Conservation (phyloP, 1,140 invertebrate species). For the Nasonia vitripennis region DNA sequence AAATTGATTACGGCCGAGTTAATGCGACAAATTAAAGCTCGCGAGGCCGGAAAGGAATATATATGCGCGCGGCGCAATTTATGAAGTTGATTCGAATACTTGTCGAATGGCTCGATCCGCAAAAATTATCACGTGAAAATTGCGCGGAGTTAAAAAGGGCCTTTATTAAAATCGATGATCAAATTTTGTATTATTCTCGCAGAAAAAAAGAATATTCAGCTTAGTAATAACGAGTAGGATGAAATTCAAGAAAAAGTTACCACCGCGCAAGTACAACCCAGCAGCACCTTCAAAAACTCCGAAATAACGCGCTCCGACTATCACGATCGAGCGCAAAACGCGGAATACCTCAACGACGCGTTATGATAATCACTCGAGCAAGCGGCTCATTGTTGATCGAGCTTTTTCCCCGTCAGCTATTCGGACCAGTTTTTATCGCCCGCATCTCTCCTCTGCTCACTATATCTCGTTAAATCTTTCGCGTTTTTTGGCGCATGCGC, state of each 20-base stretch:
- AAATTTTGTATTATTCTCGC: neutral
- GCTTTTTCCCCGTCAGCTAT: neutral
- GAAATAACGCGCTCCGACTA: neutral
- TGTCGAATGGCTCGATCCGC: neutral
- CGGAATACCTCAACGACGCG: neutral
- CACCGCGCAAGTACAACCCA: neutral
- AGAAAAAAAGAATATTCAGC: neutral
- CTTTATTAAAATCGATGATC: neutral
- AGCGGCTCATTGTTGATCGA: constrained; percentile 11
- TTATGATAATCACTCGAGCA: constrained; percentile 23
- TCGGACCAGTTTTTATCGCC: constrained; percentile 23
- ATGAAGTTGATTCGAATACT: constrained; percentile 17
- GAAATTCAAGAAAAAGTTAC: neutral
- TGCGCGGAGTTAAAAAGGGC: neutral
- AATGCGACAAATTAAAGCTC: constrained; percentile 29
- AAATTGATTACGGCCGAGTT: constrained; percentile 30
- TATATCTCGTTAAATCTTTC: constrained; percentile 15
- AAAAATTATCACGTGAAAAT: constrained; percentile 21
- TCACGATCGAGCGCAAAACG: neutral
- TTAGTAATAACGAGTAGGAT: neutral
- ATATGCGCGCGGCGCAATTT: neutral
- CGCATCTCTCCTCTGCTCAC: neutral
- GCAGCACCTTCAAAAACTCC: neutral
- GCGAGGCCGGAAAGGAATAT: neutral
- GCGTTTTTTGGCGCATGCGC: neutral